A percentile compares a stretch with the other conserved stretches of the same genome.
Evolutionary conservation across 2,888 invertebrate genomes (phyloP).

Genomic region (Conops quadrifasciatus): DNA sequence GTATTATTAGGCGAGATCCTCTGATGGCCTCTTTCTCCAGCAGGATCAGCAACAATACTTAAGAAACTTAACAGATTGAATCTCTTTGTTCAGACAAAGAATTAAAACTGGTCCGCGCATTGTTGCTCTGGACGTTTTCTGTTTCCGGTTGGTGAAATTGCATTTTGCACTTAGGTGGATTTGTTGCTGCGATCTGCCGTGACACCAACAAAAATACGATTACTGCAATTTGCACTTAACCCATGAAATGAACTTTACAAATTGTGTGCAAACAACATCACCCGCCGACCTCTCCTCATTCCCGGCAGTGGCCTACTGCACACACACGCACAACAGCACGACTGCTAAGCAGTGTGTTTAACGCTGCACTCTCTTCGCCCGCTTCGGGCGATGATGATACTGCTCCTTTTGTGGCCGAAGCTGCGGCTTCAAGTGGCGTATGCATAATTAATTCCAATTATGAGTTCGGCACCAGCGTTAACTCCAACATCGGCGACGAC

Average conservation of each 20-base stretch:
- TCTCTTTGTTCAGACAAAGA: background rate
- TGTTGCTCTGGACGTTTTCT: background rate
- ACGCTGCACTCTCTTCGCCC: constrained; percentile 32
- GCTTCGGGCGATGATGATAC: constrained; percentile 7
- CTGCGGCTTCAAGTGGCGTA: constrained; percentile 62
- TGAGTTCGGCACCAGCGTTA: constrained; percentile 64
- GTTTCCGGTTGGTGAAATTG: constrained; percentile 3
- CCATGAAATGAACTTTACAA: constrained; percentile 53
- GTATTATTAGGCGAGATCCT: too few relatives aligned
- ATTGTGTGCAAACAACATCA: constrained; percentile 39
- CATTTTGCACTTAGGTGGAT: constrained; percentile 26
- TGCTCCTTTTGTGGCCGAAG: constrained; percentile 16
- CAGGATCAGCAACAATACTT: too few relatives aligned
- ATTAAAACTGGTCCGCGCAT: background rate
- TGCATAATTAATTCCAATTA: constrained; percentile 67
- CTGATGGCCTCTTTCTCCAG: too few relatives aligned
- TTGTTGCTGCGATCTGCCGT: background rate
- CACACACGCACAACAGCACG: constrained; percentile 1
- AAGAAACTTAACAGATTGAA: background rate
- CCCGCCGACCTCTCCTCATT: background rate
- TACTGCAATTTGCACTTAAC: constrained; percentile 65
- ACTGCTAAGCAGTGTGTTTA: constrained; percentile 29
- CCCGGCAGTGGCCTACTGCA: background rate
- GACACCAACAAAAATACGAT: constrained; percentile 54
- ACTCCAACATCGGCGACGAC: constrained; percentile 47